Evolutionary conservation across 1,140 invertebrate species (phyloP).

Genomic region (Cherax quadricarinatus): DNA sequence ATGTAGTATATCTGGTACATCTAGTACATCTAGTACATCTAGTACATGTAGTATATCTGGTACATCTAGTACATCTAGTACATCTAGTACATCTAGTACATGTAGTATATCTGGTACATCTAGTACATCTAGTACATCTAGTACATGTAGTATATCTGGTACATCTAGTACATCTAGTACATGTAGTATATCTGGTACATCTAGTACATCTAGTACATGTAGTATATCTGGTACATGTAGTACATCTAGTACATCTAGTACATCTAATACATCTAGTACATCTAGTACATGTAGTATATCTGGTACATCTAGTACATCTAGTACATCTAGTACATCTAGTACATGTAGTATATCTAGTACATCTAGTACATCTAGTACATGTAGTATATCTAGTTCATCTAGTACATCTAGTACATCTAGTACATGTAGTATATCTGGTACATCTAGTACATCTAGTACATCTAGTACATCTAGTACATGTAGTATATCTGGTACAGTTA

Average conservation of each 20-base stretch:
- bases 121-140: too few relatives aligned
- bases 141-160: too few relatives aligned
- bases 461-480: not conserved
- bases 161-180: too few relatives aligned
- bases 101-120: too few relatives aligned
- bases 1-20: not conserved
- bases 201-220: not conserved
- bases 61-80: not conserved
- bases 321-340: too few relatives aligned
- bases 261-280: not conserved
- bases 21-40: not conserved
- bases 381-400: not conserved
- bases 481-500: not conserved
- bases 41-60: not conserved
- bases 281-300: not conserved
- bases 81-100: not conserved
- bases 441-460: not conserved
- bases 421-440: not conserved
- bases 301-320: too few relatives aligned
- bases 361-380: too few relatives aligned
- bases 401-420: not conserved
- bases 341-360: too few relatives aligned
- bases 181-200: too few relatives aligned
- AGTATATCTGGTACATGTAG: not conserved
- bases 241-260: not conserved